Conservation (phyloP, 2,888 invertebrate genomes). For the Molanna angustata region DNA sequence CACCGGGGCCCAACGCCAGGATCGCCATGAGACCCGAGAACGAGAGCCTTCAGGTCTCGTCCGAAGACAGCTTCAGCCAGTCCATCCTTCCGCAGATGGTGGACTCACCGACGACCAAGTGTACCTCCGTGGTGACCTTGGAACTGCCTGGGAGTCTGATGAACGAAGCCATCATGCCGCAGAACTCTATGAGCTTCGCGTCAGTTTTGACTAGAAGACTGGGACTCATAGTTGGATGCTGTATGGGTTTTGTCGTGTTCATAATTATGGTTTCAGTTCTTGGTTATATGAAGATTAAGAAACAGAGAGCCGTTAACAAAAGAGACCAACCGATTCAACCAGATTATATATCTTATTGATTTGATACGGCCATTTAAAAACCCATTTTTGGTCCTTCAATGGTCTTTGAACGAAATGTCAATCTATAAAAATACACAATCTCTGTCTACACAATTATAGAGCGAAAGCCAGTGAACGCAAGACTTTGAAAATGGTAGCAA, state of each 20-base stretch:
- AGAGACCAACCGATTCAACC: conserved; percentile 65
- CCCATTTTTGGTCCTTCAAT: too few species aligned
- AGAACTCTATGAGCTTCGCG: conserved; percentile 67
- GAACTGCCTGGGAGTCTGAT: conserved; percentile 65
- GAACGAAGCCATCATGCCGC: conserved; percentile 57
- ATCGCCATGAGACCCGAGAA: conserved; percentile 47
- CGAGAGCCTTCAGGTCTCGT: conserved; percentile 41
- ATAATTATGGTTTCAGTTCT: conserved; percentile 79
- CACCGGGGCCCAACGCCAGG: conserved; percentile 53
- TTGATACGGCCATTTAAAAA: too few species aligned
- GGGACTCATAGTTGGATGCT: conserved; percentile 82
- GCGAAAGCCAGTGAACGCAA: too few species aligned
- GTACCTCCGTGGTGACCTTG: conserved; percentile 72
- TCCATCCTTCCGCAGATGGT: conserved; percentile 56
- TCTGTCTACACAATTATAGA: too few species aligned
- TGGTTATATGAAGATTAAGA: conserved; percentile 82
- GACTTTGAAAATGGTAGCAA: too few species aligned
- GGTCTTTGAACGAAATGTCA: too few species aligned
- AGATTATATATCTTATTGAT: conserved; percentile 74
- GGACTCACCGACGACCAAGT: conserved; percentile 73
- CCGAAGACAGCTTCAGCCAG: conserved; percentile 62
- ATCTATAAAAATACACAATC: too few species aligned
- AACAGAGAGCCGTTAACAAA: conserved; percentile 74
- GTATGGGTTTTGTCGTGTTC: conserved; percentile 83
- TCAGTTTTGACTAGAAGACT: conserved; percentile 77